Percentiles rank a stretch among this genome's conserved stretches.
These are phyloP conservation scores for Ctenosaura bakeri DNA, from an alignment of 2,797 vertebrate genomes.

Conservation along the genomic window DNA sequence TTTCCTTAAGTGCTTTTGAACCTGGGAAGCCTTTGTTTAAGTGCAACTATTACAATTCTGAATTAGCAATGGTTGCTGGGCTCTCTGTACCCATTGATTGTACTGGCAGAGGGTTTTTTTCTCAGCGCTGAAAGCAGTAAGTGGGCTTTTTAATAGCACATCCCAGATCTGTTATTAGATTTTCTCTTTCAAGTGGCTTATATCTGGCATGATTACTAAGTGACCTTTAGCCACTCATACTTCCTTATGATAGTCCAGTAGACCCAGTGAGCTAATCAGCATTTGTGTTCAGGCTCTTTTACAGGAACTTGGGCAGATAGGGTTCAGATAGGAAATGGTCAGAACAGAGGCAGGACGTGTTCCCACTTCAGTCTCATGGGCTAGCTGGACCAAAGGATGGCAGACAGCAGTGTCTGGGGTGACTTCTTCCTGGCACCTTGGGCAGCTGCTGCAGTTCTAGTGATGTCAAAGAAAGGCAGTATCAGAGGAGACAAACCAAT, in stretches of 20 bases:
- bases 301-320: background rate
- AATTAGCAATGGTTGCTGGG: background rate
- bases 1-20: slow-evolving; percentile 2
- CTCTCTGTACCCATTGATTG: background rate
- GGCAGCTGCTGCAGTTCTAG: background rate
- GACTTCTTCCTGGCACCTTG: background rate
- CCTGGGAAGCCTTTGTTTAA: background rate
- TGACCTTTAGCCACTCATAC: background rate
- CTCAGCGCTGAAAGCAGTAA: background rate
- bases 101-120: no score
- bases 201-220: background rate
- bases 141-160: background rate
- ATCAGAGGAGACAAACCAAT: background rate
- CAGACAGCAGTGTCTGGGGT: background rate
- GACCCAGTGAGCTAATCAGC: background rate
- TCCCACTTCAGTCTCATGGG: background rate
- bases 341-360: background rate
- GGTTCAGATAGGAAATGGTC: background rate
- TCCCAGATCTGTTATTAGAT: background rate
- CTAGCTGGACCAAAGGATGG: background rate
- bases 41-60: background rate
- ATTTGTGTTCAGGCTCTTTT: background rate
- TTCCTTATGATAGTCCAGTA: background rate
- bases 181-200: background rate
- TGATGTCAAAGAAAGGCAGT: background rate